Evolutionary conservation across 2,797 vertebrate genomes (phyloP).

Genomic region (Dermochelys coriacea): DNA sequence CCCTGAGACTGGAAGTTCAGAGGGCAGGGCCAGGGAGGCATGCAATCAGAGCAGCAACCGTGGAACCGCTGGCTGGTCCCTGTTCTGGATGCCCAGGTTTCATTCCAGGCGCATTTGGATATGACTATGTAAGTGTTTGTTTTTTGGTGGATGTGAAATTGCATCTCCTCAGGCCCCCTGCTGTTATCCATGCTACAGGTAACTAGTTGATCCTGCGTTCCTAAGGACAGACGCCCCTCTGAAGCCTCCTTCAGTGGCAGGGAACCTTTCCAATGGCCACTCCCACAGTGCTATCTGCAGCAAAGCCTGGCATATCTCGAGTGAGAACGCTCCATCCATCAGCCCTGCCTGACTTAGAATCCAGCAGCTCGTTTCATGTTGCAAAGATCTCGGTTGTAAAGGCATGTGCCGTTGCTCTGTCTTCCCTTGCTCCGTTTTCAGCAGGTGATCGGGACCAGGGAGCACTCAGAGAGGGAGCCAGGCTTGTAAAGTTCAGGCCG

Average conservation of each 20-base stretch:
- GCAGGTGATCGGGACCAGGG: not conserved
- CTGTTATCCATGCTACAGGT: constrained; percentile 34
- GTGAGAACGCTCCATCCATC: constrained; percentile 3
- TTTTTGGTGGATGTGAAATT: constrained; percentile 53
- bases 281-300: not conserved
- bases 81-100: constrained; percentile 45
- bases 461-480: not conserved
- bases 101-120: constrained; percentile 65
- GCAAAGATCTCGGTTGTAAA: not conserved
- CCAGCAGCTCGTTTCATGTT: not conserved
- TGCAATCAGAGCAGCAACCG: constrained; percentile 40
- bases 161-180: constrained; percentile 34
- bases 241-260: not conserved
- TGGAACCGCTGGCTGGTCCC: not conserved
- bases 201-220: constrained; percentile 27
- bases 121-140: constrained; percentile 65
- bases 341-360: constrained; percentile 14
- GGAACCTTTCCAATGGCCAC: not conserved
- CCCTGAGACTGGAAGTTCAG: constrained; percentile 40
- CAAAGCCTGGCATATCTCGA: not conserved
- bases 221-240: constrained; percentile 21
- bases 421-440: not conserved
- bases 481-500: not conserved
- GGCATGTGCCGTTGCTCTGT: not conserved
- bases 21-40: constrained; percentile 33